Base-by-base conservation (phyloP, 2,113 vertebrate species). In the Machaerirhynchus nigripectus region DNA sequence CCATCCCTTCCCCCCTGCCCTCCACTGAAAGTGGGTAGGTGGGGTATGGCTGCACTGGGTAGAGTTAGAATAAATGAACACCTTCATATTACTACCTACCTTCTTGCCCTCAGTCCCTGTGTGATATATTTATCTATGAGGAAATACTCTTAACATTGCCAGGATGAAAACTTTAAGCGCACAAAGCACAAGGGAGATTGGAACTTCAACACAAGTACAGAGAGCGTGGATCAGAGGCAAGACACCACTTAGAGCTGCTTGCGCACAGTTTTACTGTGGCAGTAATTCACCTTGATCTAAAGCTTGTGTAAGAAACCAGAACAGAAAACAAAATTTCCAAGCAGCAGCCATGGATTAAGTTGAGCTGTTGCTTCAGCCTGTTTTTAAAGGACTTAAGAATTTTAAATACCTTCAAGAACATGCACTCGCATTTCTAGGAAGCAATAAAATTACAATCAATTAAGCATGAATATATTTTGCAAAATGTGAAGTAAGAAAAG, bases 281-380 rank as follows among this genome's bases (percentile, higher is more conserved):
- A 90, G 44, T 95, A 91, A 94, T 87, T 94, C 71, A 84, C 37
- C 77, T 68, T 86, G 88, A 96, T 52, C 73, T 86, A 71, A 77
- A 64, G 35, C n/a, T 47, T 81, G 14, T 44, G 39, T 70, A 75
- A 90, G 64, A 91, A 93, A 77, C 39, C 39, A 78, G 71, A 94
- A 92, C 7, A 56, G 56, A 37, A 81, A 67, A 86, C n/a, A 87
- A 75, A 56, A 77, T 92, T 84, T 71, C n/a, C 64, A 90, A 84
- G 53, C 23, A 86, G 71, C 74, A 90, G 28, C 14, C 37, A 71
- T 13, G 14, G 60, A 88, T 74, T 86, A 88, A 87, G 7, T 2
- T 81, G 59, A 86, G 22, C 15, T 78, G 14, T 64, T 95, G 26
- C 30, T 88, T 71, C 31, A 60, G 24, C 67, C n/a, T 67, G 17